Base-by-base conservation (phyloP, 2,797 vertebrate genomes). In the Mormyrus hasselquistii region DNA sequence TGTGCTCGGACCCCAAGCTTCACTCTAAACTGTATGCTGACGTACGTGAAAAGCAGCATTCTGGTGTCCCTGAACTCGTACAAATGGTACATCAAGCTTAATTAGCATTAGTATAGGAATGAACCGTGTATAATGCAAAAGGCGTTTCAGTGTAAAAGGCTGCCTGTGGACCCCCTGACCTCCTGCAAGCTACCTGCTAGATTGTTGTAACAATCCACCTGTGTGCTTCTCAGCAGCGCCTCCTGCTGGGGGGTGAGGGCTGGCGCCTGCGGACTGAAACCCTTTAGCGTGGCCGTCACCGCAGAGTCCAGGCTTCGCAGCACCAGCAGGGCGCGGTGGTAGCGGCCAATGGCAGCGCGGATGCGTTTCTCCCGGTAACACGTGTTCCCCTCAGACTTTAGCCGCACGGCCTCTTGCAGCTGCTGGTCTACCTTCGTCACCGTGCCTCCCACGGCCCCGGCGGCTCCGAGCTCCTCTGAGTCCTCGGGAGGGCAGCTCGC, bases 161-260 rank as follows among this genome's bases (percentile, higher is more conserved):
- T 44, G 34, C 38, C 41, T 82, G 76, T 19, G 41, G 41, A 82
- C 41, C 41, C 19, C 41, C 50, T 22, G 41, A 49, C 52, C 16
- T 34, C 87, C n/a, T 49, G 41, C n/a, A 3, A 12, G 91, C 89
- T 96, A 98, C 98, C 98, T 90, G 97, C 97, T 86, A 98, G 93
- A 90, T 98, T 98, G 94, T 98, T 98, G 95, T 98, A 97, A 94
- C 97, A 98, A 94, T 98, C 97, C 4, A 96, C 94, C 94, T 98
- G 97, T 44, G 93, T 97, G 91, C 90, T 94, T 87, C 96, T 96
- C 62, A 98, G 92, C 5, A 93, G 44, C 52, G 92, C 91, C 50
- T 96, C 95, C 89, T 98, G 97, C 22, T 96, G 93, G 0, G 94
- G 79, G 1, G 94, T 95, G 1, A 97, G 95, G 6, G 91, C 88